Evolutionary conservation across 1,140 invertebrate genomes (phyloP).

Genomic region (Grapholita molesta): DNA sequence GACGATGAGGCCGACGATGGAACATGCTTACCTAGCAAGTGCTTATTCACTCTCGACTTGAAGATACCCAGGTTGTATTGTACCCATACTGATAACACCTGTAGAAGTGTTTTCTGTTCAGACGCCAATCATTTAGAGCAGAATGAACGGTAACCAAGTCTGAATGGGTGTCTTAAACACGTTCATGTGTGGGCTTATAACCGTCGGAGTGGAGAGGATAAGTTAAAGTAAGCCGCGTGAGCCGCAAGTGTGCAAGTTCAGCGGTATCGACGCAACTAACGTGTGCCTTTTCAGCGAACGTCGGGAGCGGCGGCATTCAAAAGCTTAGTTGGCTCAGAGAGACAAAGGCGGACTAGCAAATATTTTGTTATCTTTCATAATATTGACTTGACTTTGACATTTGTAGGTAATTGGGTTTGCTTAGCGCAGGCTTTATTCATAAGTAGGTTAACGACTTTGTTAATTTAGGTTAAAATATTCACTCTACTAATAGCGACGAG

Average conservation of each 20-base stretch:
- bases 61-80: too few species aligned
- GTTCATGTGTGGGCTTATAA: conserved; percentile 22
- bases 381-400: conserved; percentile 10
- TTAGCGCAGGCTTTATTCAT: conserved; percentile 3
- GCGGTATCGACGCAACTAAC: conserved; percentile 24
- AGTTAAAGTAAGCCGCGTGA: conserved; percentile 27
- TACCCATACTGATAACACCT: too few species aligned
- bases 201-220: conserved; percentile 11
- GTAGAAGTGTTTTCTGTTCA: too few species aligned
- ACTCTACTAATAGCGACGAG: not conserved
- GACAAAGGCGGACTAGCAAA: conserved; percentile 25
- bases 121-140: not conserved
- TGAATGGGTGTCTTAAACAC: conserved; percentile 24
- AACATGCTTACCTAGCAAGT: too few species aligned
- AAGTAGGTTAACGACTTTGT: conserved; percentile 11
- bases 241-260: conserved; percentile 33
- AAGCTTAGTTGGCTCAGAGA: conserved; percentile 24
- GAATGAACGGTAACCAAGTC: conserved; percentile 4
- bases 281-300: conserved; percentile 29
- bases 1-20: too few species aligned
- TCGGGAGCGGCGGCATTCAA: conserved; percentile 20
- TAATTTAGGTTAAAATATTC: conserved; percentile 13
- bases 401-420: conserved; percentile 10
- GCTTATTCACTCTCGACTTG: too few species aligned
- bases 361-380: conserved; percentile 14